Percentiles rank a stretch among this genome's conserved stretches.
Evolutionary conservation across 1,140 invertebrate genomes (phyloP).

Genomic region (Hormaphis cornu): DNA sequence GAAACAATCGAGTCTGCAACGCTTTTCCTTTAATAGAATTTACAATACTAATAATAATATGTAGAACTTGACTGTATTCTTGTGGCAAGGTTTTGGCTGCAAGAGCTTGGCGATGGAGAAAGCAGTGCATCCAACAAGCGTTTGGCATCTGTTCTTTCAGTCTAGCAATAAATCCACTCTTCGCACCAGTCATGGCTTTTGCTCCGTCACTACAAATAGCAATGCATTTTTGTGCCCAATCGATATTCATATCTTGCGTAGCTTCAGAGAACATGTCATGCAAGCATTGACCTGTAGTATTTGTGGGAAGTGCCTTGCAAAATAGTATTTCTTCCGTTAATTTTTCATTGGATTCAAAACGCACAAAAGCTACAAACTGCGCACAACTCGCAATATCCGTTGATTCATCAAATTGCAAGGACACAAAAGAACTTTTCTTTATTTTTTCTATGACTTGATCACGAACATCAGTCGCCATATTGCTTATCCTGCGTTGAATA

Average conservation of each 20-base stretch:
- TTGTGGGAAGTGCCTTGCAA: not conserved
- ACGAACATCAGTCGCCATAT: not conserved
- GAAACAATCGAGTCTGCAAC: not conserved
- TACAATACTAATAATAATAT: not conserved
- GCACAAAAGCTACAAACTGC: not conserved
- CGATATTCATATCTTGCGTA: not conserved
- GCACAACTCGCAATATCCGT: not conserved
- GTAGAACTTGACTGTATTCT: not conserved
- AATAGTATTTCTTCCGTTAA: not conserved
- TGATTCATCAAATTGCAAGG: not conserved
- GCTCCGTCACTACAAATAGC: conserved; percentile 4
- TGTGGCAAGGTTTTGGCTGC: not conserved
- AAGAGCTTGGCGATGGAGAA: not conserved
- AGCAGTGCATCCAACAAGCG: not conserved
- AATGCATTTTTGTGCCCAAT: conserved; percentile 6
- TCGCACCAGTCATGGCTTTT: not conserved
- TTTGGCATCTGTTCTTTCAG: not conserved
- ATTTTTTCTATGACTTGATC: not conserved
- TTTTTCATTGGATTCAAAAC: not conserved
- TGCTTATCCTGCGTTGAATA: conserved; percentile 37
- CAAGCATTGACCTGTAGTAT: not conserved
- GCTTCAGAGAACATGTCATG: not conserved
- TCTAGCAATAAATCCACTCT: not conserved
- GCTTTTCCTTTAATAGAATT: not conserved
- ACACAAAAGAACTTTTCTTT: not conserved